A percentile compares a stretch with the other conserved stretches of the same genome.
Conservation (phyloP, 2,797 vertebrate species). For the Sebastes trivittatus region DNA sequence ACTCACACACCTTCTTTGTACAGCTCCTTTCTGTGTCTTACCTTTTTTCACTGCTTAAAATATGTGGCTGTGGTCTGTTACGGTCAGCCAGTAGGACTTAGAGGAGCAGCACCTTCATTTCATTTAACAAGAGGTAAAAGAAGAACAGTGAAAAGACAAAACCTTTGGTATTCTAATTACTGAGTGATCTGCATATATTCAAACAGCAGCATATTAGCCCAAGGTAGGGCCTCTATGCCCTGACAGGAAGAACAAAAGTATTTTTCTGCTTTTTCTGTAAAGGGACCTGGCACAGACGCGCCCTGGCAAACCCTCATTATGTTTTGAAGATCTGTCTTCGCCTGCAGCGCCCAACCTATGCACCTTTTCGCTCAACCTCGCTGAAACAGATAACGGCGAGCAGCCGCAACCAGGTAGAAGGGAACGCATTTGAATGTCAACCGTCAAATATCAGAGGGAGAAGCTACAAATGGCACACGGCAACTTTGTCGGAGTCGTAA, state of each 20-base stretch:
- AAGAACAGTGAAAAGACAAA: conserved; percentile 27
- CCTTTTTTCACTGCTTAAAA: conserved; percentile 15
- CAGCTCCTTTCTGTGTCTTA: conserved; percentile 5
- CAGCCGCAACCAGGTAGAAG: conserved; percentile 61
- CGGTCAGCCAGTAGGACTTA: conserved; percentile 26
- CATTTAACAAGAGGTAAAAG: conserved; percentile 16
- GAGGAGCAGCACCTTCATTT: conserved; percentile 29
- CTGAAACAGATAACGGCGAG: conserved; percentile 70
- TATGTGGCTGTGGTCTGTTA: conserved; percentile 12
- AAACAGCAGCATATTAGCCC: conserved; percentile 43
- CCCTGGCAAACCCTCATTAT: conserved; percentile 69
- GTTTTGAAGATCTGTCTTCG: conserved; percentile 63
- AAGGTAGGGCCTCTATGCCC: conserved; percentile 37
- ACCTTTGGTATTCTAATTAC: conserved; percentile 62
- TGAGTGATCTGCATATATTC: conserved; percentile 57
- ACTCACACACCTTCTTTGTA: neutral
- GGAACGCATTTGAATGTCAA: conserved; percentile 79
- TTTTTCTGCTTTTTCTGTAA: conserved; percentile 55
- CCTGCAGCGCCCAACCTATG: conserved; percentile 69
- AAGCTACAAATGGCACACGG: conserved; percentile 69
- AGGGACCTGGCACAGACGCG: conserved; percentile 33
- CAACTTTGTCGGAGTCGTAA: conserved; percentile 55
- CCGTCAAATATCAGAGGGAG: conserved; percentile 76
- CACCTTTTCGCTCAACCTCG: conserved; percentile 65
- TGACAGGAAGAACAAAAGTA: conserved; percentile 48